Percentiles rank a stretch among this genome's conserved stretches.
Conservation (phyloP, 2,888 invertebrate genomes). For the Ephialtes manifestator region DNA sequence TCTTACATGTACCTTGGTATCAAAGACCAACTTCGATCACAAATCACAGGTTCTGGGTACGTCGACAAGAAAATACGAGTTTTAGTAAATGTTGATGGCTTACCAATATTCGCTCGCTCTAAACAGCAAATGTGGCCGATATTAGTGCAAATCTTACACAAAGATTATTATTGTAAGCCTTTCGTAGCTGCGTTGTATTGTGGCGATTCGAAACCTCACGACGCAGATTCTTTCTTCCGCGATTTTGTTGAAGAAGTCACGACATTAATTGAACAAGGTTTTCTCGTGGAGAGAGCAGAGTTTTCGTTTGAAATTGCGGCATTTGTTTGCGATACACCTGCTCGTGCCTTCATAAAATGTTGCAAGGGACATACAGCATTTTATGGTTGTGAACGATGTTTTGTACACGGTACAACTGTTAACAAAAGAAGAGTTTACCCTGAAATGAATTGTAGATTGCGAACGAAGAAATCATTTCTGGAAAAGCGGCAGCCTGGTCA, state of each 20-base stretch:
- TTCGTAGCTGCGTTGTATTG: constrained; percentile 53
- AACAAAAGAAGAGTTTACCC: constrained; percentile 24
- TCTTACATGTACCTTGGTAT: constrained; percentile 51
- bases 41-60: constrained; percentile 27
- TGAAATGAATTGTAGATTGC: constrained; percentile 38
- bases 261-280: constrained; percentile 27
- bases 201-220: constrained; percentile 57
- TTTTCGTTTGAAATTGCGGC: constrained; percentile 56
- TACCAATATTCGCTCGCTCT: constrained; percentile 40
- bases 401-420: constrained; percentile 50
- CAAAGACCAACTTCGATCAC: constrained; percentile 14
- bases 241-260: constrained; percentile 62
- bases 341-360: constrained; percentile 61
- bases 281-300: constrained; percentile 19
- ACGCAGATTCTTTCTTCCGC: constrained; percentile 33
- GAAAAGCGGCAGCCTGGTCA: constrained; percentile 13
- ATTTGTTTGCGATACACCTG: constrained; percentile 56
- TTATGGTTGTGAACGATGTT: constrained; percentile 61
- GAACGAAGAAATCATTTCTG: constrained; percentile 57
- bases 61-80: constrained; percentile 34
- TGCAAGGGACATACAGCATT: constrained; percentile 52
- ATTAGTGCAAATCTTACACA: constrained; percentile 36
- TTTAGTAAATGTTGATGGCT: constrained; percentile 52
- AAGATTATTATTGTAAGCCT: constrained; percentile 49
- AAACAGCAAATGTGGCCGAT: constrained; percentile 54